A percentile compares a stretch with the other conserved stretches of the same genome.
Conservation (phyloP, 2,888 invertebrate genomes). For the Caenorhabditis sp. region DNA sequence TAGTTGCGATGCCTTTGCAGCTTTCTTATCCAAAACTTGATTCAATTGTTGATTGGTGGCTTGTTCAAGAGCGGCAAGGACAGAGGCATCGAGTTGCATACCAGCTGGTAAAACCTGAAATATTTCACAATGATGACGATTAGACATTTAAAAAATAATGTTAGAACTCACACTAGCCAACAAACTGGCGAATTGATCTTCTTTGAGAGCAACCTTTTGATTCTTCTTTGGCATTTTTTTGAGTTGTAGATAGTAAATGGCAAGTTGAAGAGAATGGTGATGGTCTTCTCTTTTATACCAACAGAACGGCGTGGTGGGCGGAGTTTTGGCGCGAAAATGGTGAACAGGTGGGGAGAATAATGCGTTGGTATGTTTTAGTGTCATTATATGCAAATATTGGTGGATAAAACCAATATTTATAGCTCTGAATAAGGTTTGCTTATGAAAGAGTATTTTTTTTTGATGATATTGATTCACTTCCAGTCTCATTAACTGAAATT, state of each 20-base stretch:
- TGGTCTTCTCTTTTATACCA: not conserved
- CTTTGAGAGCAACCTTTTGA: slow-evolving; percentile 48
- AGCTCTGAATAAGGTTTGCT: too few species aligned
- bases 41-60: slow-evolving; percentile 30
- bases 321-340: too few species aligned
- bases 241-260: not conserved
- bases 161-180: slow-evolving; percentile 25
- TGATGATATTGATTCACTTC: too few species aligned
- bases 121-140: not conserved
- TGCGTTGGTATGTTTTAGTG: too few species aligned
- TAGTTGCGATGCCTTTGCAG: slow-evolving; percentile 4
- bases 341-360: too few species aligned
- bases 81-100: slow-evolving; percentile 18
- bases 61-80: slow-evolving; percentile 23
- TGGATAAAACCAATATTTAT: too few species aligned
- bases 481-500: too few species aligned
- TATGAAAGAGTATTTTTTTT: too few species aligned
- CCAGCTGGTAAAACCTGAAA: slow-evolving; percentile 24
- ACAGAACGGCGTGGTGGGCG: not conserved
- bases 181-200: slow-evolving; percentile 27
- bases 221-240: slow-evolving; percentile 2
- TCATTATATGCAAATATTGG: too few species aligned
- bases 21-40: slow-evolving; percentile 9
- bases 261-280: not conserved
- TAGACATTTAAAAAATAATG: not conserved